These are phyloP conservation scores for Styela clava DNA, from an alignment of 23 tunicate genomes.

Conservation along the genomic window DNA sequence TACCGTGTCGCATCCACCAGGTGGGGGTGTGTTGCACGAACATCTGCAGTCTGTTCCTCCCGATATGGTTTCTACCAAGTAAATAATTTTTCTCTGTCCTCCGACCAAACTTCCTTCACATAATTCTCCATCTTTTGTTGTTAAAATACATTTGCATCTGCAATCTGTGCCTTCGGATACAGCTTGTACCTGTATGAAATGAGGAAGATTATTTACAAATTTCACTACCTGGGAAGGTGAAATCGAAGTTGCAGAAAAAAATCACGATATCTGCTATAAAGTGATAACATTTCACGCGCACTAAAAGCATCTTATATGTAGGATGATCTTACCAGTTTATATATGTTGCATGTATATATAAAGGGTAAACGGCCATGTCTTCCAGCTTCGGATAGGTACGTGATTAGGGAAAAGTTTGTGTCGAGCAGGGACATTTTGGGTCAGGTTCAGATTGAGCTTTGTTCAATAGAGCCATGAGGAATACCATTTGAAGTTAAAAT, in stretches of 20 bases:
- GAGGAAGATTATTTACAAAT: not conserved
- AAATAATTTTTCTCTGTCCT: constrained; percentile 15
- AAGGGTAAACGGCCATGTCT: no score
- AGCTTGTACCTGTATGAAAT: constrained; percentile 33
- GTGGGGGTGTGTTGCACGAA: constrained; percentile 69
- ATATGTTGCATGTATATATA: no score
- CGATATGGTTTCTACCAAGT: constrained; percentile 58
- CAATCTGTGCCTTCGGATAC: constrained; percentile 68
- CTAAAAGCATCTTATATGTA: no score
- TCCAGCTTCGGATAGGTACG: no score
- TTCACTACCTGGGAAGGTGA: not conserved
- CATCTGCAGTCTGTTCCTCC: constrained; percentile 74
- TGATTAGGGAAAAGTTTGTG: no score
- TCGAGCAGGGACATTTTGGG: no score
- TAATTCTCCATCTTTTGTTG: constrained; percentile 37
- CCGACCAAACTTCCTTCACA: constrained; percentile 39
- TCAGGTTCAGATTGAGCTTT: no score
- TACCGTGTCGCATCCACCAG: constrained; percentile 33
- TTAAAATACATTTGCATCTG: constrained; percentile 56
- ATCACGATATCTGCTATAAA: not conserved
- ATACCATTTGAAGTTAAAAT: no score
- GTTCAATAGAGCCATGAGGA: no score
- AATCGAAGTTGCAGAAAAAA: not conserved
- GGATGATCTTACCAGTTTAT: no score
- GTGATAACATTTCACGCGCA: not conserved